Percentiles rank a stretch among this genome's conserved stretches.
These are phyloP conservation scores for Macrotus californicus DNA, from an alignment of 2,113 vertebrate species.

Conservation along the genomic window DNA sequence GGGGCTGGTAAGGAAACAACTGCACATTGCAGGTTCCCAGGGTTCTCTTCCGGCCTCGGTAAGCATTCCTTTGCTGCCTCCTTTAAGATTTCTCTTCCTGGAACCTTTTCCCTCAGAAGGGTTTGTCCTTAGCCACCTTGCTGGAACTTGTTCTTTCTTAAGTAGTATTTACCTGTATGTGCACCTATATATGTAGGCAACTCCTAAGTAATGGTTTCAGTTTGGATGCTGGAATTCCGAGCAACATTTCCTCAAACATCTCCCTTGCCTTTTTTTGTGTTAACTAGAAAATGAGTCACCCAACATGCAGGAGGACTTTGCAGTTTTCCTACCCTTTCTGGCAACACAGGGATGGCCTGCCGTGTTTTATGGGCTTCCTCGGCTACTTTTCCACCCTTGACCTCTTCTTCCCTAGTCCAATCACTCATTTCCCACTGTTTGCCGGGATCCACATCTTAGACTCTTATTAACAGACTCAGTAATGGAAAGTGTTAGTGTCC, in stretches of 20 bases:
- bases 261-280: background rate
- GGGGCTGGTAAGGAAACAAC: background rate
- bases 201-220: background rate
- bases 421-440: background rate
- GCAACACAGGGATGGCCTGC: background rate
- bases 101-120: background rate
- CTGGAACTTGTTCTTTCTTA: background rate
- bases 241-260: background rate
- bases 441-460: background rate
- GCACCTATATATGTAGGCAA: background rate
- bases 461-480: background rate
- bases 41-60: background rate
- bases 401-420: background rate
- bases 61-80: background rate
- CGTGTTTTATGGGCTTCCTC: background rate
- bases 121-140: background rate
- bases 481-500: background rate
- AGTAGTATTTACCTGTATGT: background rate
- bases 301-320: background rate
- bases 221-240: background rate
- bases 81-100: background rate
- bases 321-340: background rate
- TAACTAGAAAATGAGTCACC: background rate
- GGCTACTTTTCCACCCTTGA: background rate
- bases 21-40: background rate